These are phyloP conservation scores for Antrozous pallidus DNA, from an alignment of 2,797 vertebrate genomes.

Conservation along the genomic window DNA sequence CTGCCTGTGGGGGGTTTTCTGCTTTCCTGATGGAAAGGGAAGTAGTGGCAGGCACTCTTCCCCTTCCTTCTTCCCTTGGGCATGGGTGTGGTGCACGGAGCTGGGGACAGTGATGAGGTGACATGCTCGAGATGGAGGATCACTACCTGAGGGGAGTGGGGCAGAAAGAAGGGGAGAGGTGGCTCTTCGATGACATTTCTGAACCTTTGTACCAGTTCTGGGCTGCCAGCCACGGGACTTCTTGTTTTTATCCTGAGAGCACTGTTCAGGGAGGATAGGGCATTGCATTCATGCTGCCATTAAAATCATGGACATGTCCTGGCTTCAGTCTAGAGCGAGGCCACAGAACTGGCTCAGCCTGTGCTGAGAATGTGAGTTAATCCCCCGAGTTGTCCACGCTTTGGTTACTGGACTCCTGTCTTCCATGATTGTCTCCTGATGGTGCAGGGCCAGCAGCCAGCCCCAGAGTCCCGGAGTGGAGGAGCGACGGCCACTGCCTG, in stretches of 20 bases:
- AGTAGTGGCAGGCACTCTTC: too few relatives aligned
- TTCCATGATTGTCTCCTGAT: not conserved
- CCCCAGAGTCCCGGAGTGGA: rapidly evolving
- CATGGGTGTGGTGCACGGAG: not conserved
- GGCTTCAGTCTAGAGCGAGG: not conserved
- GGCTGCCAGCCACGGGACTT: not conserved
- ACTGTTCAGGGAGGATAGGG: too few relatives aligned
- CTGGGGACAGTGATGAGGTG: not conserved
- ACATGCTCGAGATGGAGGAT: too few relatives aligned
- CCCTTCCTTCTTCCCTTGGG: not conserved
- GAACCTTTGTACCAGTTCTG: not conserved
- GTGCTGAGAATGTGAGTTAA: not conserved
- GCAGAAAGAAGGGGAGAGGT: not conserved
- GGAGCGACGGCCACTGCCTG: rapidly evolving
- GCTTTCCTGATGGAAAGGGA: not conserved
- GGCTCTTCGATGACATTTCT: not conserved
- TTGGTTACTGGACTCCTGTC: not conserved
- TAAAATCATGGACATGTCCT: not conserved
- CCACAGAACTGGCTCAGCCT: not conserved
- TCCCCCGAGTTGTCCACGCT: not conserved
- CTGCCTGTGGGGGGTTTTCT: not conserved
- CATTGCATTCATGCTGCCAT: not conserved
- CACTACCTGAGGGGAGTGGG: not conserved
- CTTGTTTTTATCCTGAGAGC: not conserved
- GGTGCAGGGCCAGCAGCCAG: not conserved